Conservation (phyloP, 1,140 invertebrate genomes). For the Nasonia longicornis region DNA sequence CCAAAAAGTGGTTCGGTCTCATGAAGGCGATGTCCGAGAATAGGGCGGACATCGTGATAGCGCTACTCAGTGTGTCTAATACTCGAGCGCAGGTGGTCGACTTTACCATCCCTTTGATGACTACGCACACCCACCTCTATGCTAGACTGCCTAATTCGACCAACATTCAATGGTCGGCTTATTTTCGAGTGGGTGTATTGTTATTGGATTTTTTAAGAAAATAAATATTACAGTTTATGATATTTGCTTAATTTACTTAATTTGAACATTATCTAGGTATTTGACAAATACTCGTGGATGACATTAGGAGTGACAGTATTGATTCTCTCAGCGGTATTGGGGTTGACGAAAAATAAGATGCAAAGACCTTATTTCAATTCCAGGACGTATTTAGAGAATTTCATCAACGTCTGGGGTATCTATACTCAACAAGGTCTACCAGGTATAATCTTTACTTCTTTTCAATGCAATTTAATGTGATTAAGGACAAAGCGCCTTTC, state of each 20-base stretch:
- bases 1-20: neutral
- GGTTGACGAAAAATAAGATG: neutral
- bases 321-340: neutral
- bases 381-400: neutral
- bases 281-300: neutral
- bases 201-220: no score
- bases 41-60: neutral
- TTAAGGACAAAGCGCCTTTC: no score
- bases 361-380: neutral
- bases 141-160: neutral
- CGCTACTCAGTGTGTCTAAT: neutral
- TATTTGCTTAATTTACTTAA: no score
- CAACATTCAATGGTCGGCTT: neutral
- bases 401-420: neutral
- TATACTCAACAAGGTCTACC: neutral
- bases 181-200: neutral
- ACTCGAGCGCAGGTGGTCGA: neutral
- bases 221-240: no score
- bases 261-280: neutral
- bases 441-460: neutral
- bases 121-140: neutral
- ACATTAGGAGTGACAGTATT: neutral
- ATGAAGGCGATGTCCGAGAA: neutral
- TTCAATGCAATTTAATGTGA: no score
- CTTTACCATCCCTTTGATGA: neutral